Evolutionary conservation across 2,113 vertebrate genomes (phyloP).

Genomic region (Procapra przewalskii): DNA sequence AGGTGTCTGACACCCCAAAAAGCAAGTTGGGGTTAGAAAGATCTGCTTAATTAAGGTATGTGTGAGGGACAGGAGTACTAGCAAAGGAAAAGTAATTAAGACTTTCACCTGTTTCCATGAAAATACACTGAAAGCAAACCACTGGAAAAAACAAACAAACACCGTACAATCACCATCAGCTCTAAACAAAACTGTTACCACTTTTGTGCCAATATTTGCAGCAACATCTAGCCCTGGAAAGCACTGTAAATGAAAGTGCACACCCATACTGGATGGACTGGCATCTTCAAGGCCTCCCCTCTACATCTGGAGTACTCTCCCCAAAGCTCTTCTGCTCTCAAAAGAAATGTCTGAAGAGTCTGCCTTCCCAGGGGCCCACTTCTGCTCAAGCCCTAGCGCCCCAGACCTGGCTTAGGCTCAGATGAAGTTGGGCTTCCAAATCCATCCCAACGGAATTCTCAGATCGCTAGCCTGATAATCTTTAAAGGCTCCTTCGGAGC

Average conservation of each 20-base stretch:
- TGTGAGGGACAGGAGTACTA: conserved; percentile 50
- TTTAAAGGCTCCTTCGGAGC: conserved; percentile 68
- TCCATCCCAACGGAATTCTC: conserved; percentile 66
- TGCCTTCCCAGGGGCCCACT: conserved; percentile 62
- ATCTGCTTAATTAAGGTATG: background rate
- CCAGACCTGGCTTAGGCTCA: conserved; percentile 47
- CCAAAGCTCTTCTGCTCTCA: conserved; percentile 52
- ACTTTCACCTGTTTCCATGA: conserved; percentile 37
- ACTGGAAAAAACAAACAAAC: background rate
- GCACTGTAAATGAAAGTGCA: conserved; percentile 21
- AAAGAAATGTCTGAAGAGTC: conserved; percentile 43
- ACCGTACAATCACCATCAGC: background rate
- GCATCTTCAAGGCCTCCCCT: conserved; percentile 37
- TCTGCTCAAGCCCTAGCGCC: conserved; percentile 24
- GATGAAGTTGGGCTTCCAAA: conserved; percentile 61
- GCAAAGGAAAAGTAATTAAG: background rate
- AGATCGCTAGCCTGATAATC: conserved; percentile 74
- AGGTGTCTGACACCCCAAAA: background rate
- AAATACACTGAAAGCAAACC: conserved; percentile 27
- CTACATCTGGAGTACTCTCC: conserved; percentile 36
- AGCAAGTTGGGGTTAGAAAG: background rate
- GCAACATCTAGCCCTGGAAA: background rate
- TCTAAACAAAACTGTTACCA: conserved; percentile 10
- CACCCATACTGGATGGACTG: conserved; percentile 16
- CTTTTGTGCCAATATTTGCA: conserved; percentile 15